A percentile compares a stretch with the other conserved stretches of the same genome.
Conservation (phyloP, 2,888 invertebrate genomes). For the Scrobipalpa atriplicella region DNA sequence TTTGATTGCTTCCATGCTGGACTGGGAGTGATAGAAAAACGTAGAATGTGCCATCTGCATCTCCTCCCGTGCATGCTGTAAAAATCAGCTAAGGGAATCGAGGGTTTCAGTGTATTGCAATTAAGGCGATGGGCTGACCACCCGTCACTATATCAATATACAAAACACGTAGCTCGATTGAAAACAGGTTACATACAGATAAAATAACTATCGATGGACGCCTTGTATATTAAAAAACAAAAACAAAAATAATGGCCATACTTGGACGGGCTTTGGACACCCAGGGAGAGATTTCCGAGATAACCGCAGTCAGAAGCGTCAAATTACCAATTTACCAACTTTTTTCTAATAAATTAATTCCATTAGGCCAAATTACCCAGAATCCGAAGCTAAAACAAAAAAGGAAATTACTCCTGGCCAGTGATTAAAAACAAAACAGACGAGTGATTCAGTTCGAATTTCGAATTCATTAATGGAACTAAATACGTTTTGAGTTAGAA, state of each 20-base stretch:
- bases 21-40: too few species aligned
- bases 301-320: slow-evolving; percentile 38
- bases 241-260: slow-evolving; percentile 13
- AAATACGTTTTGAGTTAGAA: slow-evolving; percentile 46
- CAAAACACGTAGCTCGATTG: slow-evolving; percentile 10
- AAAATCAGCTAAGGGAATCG: too few species aligned
- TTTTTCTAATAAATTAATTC: slow-evolving; percentile 42
- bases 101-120: too few species aligned
- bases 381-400: slow-evolving; percentile 36
- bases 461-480: slow-evolving; percentile 57
- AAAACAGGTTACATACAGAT: slow-evolving; percentile 25
- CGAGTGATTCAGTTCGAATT: slow-evolving; percentile 42
- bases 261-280: slow-evolving; percentile 39
- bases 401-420: slow-evolving; percentile 44
- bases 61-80: too few species aligned
- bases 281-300: slow-evolving; percentile 39
- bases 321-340: slow-evolving; percentile 37
- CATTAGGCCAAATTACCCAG: slow-evolving; percentile 42
- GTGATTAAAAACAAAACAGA: slow-evolving; percentile 42
- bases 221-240: slow-evolving; percentile 10
- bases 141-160: too few species aligned
- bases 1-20: too few species aligned
- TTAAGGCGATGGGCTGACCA: too few species aligned
- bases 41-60: too few species aligned
- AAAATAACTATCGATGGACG: slow-evolving; percentile 13